Conservation (phyloP, 2,113 vertebrate species). For the Rhipidura dahli region DNA sequence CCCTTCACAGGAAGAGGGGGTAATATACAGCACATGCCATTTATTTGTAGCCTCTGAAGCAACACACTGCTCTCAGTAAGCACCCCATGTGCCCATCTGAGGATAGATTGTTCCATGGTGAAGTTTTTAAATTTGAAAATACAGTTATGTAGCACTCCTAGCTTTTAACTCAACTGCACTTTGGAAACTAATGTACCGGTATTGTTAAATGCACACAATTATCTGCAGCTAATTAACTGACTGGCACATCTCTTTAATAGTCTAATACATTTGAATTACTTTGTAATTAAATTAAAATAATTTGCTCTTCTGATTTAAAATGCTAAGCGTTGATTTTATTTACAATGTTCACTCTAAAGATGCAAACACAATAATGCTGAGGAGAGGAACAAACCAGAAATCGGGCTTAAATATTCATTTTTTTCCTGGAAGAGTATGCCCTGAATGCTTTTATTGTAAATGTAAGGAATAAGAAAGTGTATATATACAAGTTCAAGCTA, state of each 20-base stretch:
- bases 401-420: neutral
- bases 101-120: neutral
- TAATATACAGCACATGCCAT: neutral
- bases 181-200: conserved; percentile 20
- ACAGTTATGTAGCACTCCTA: neutral
- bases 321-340: neutral
- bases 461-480: neutral
- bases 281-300: conserved; percentile 60
- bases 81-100: neutral
- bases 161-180: conserved; percentile 1
- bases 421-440: neutral
- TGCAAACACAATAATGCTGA: neutral
- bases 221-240: conserved; percentile 58
- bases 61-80: neutral
- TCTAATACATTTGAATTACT: conserved; percentile 29
- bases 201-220: conserved; percentile 39
- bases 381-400: neutral
- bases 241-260: conserved; percentile 25
- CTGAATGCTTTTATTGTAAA: neutral
- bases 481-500: neutral
- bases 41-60: neutral
- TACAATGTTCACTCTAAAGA: neutral
- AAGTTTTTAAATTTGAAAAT: neutral
- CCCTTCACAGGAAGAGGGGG: neutral
- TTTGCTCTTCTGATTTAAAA: conserved; percentile 39